A percentile compares a stretch with the other conserved stretches of the same genome.
Conservation (phyloP, 2,888 invertebrate species). For the Mimumesa dahlbomi region DNA sequence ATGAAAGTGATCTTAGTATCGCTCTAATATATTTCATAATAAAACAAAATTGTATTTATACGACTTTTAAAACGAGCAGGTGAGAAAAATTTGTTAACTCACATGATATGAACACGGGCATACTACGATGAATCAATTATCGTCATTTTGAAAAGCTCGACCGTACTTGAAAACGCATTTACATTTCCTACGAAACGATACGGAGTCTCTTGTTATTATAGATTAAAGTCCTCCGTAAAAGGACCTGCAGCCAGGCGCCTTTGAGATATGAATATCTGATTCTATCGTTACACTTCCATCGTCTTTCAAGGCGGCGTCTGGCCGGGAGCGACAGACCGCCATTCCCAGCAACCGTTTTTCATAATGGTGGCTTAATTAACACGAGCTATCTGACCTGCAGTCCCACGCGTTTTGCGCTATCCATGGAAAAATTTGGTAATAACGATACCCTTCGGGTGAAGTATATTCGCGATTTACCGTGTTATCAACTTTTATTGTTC, state of each 20-base stretch:
- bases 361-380: constrained; percentile 56
- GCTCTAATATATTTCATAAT: too few species aligned
- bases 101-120: too few species aligned
- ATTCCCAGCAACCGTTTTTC: constrained; percentile 42
- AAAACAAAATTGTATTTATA: too few species aligned
- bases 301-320: constrained; percentile 19
- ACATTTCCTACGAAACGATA: too few species aligned
- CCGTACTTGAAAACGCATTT: too few species aligned
- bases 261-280: constrained; percentile 34
- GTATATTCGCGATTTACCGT: too few species aligned
- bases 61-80: too few species aligned
- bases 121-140: too few species aligned
- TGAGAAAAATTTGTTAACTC: too few species aligned
- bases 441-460: constrained; percentile 36
- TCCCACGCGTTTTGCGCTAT: constrained; percentile 49
- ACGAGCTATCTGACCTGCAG: constrained; percentile 31
- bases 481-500: constrained; percentile 8
- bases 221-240: constrained; percentile 8
- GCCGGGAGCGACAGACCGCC: constrained; percentile 27
- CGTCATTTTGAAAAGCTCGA: too few species aligned
- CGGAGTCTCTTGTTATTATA: constrained; percentile 5
- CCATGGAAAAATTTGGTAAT: constrained; percentile 42
- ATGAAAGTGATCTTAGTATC: too few species aligned
- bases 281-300: constrained; percentile 27
- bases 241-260: too few species aligned